A percentile compares a stretch with the other conserved stretches of the same genome.
phyloP scores from a whole-genome alignment of 2,888 invertebrate genomes.

The Arenicola marina region DNA sequence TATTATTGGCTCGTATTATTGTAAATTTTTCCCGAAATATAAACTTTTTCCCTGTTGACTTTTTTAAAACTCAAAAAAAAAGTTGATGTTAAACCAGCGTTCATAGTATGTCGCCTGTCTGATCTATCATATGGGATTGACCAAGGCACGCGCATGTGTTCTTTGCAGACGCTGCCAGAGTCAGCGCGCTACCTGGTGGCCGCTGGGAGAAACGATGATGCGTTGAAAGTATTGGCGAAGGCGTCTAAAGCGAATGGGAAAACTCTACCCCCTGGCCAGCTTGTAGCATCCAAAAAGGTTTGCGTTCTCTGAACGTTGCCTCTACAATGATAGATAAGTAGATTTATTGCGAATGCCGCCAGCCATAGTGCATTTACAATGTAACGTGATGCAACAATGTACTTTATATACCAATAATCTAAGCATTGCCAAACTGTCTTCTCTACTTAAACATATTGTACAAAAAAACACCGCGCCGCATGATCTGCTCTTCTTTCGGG shows the following conservation, averaged over 20 bases:
- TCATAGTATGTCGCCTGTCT: too few species aligned
- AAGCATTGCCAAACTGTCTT: too few species aligned
- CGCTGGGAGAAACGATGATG: slow-evolving; percentile 49
- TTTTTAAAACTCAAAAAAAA: too few species aligned
- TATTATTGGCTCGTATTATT: too few species aligned
- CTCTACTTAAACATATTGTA: too few species aligned
- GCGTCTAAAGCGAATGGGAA: slow-evolving; percentile 44
- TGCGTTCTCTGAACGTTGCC: background rate
- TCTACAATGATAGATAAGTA: background rate
- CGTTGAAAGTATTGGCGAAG: slow-evolving; percentile 40
- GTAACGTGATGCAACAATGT: background rate
- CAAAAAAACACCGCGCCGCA: too few species aligned
- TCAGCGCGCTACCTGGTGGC: slow-evolving; percentile 57
- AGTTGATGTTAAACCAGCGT: too few species aligned
- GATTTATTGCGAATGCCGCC: background rate
- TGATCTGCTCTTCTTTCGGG: too few species aligned
- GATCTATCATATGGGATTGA: too few species aligned
- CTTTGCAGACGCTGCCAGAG: slow-evolving; percentile 53
- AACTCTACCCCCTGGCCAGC: slow-evolving; percentile 42
- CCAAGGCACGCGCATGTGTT: too few species aligned
- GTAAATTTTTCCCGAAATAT: too few species aligned
- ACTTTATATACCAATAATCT: background rate
- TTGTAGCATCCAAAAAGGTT: slow-evolving; percentile 12
- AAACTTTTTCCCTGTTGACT: too few species aligned
- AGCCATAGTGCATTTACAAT: background rate